phyloP scores from a whole-genome alignment of 1,140 invertebrate species.

The Brachionus angularis region DNA sequence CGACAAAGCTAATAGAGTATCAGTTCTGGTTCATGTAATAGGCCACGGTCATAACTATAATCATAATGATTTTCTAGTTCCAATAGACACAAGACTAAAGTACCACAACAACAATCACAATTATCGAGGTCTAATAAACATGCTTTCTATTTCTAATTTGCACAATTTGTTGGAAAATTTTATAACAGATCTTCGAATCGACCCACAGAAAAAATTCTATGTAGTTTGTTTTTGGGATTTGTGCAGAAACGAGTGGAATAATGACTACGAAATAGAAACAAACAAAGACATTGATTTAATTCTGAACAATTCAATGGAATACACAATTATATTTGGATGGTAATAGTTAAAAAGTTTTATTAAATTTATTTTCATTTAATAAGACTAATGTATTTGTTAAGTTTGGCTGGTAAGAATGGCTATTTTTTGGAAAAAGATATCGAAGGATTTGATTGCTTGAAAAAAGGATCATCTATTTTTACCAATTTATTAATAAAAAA shows the following conservation, averaged over 20 bases:
- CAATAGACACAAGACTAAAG: conserved; percentile 2
- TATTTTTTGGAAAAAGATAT: too few relatives aligned
- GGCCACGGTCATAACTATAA: conserved; percentile 20
- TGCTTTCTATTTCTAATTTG: conserved; percentile 15
- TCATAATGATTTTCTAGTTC: conserved; percentile 30
- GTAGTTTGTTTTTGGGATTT: conserved; percentile 36
- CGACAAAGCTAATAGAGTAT: conserved; percentile 8
- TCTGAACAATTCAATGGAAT: conserved; percentile 35
- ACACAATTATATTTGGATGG: conserved; percentile 21
- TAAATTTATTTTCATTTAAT: neutral
- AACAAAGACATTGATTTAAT: neutral
- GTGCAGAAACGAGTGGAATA: conserved; percentile 16
- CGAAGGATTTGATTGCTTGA: neutral
- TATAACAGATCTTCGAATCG: neutral
- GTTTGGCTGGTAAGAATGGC: conserved; percentile 10
- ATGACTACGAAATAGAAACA: neutral
- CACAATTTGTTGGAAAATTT: conserved; percentile 33
- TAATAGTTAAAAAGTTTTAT: neutral
- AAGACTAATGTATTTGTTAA: neutral
- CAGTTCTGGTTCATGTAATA: conserved; percentile 16
- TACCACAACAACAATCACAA: conserved; percentile 19
- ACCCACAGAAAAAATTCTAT: conserved; percentile 25
- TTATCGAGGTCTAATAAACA: neutral
- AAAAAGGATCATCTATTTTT: neutral
- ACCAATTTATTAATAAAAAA: conserved; percentile 27